Base-by-base conservation (phyloP, 2,888 invertebrate genomes). In the Tribolium freemani region DNA sequence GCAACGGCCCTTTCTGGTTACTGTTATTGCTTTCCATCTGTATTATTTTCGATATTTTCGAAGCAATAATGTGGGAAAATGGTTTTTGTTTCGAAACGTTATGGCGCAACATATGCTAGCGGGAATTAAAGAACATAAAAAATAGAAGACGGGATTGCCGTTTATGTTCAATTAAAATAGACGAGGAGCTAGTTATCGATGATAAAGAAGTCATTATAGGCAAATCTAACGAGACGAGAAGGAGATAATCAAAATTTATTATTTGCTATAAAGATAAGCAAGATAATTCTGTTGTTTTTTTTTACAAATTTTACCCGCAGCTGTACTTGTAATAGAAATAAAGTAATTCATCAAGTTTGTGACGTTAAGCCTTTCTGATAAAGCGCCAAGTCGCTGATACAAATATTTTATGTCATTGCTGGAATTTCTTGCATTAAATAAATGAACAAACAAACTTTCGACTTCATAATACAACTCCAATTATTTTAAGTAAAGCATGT, bases 41-140 rank as follows among this genome's bases (percentile, higher is more conserved):
- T 69, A 69, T 69, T 69, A 60, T 69, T 69, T 60, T 69, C 69
- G 69, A 68, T 69, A 53, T 60, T 60, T 26, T 67, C 57, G 46
- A 38, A 16, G 67, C 53, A 20, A 56, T 56, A 56, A 66, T 66
- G 44, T 56, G 66, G 56, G 54, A 51, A 64, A 16, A 20, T 10
- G 26, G 67, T 46, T 11, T 66, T 56, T 13, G 45, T 26, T 26
- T 26, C 26, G 26, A 26, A 26, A 26, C 26, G 26, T 26, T 26
- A 26, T 46, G 54, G 45, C 31, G 16, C 20, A 53, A 64, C 45
- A 54, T 64, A 54, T 54, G 64, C 1, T 53, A 13, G 45, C 53
- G 53, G 53, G 53, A 46, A 63, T 63, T 38, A 38, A 8, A 38
- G 63, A 16, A 51, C 44, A 53, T 38, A 26, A 64, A 64, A 63